Evolutionary conservation across 2,113 vertebrate species (phyloP).

Genomic region (Meles meles): DNA sequence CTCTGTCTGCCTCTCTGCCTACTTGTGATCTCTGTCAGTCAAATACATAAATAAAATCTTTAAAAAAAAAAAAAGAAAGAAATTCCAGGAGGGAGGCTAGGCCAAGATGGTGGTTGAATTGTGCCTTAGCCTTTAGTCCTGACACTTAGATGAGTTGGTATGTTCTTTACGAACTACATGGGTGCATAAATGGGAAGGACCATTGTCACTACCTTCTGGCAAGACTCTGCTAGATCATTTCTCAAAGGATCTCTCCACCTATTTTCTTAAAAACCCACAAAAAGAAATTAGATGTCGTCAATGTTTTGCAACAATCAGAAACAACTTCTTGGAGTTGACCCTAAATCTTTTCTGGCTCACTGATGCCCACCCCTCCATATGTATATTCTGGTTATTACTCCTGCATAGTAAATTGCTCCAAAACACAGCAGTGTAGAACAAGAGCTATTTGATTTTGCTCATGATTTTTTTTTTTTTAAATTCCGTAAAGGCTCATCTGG

Average conservation of each 20-base stretch:
- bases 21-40: too few species aligned
- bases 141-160: background rate
- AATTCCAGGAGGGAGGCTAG: background rate
- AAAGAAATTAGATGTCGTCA: background rate
- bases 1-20: too few species aligned
- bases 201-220: background rate
- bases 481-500: background rate
- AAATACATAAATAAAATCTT: too few species aligned
- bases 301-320: background rate
- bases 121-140: background rate
- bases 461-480: background rate
- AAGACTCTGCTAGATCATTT: background rate
- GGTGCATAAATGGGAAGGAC: background rate
- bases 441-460: background rate
- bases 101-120: background rate
- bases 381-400: background rate
- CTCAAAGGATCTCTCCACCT: background rate
- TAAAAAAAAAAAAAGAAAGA: too few species aligned
- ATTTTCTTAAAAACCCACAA: background rate
- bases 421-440: background rate
- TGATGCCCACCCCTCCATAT: background rate
- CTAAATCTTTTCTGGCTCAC: background rate
- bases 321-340: background rate
- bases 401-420: background rate
- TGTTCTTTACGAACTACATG: background rate